Evolutionary conservation across 92 coral and sea anemone genomes (phyloP).

Genomic region (Phymanthus crucifer): DNA sequence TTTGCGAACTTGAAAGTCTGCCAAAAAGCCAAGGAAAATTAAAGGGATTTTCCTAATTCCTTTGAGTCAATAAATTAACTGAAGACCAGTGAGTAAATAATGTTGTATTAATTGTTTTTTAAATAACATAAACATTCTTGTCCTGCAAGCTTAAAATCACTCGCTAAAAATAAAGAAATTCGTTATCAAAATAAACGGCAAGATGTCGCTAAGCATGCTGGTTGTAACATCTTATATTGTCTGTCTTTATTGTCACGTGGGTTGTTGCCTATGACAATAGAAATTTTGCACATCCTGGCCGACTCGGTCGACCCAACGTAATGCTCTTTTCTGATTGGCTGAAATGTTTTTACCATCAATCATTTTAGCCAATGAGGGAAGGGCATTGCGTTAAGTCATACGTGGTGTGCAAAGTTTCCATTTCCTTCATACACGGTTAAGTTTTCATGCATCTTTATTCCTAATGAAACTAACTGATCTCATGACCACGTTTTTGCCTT

Average conservation of each 20-base stretch:
- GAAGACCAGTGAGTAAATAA: background rate
- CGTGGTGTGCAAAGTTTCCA: too few relatives aligned
- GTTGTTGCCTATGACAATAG: background rate
- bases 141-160: constrained; percentile 2
- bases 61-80: background rate
- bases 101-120: background rate
- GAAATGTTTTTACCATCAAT: too few relatives aligned
- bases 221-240: background rate
- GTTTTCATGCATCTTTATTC: background rate
- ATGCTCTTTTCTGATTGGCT: too few relatives aligned
- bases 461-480: background rate
- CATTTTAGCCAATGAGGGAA: too few relatives aligned
- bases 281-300: too few relatives aligned
- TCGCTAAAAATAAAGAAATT: background rate
- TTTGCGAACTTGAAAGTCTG: background rate
- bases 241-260: background rate
- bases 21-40: background rate
- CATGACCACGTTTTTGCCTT: background rate
- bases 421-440: too few relatives aligned
- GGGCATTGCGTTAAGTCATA: too few relatives aligned
- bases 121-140: constrained; percentile 6
- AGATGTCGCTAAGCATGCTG: background rate
- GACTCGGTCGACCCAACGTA: too few relatives aligned
- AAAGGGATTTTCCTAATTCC: background rate
- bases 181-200: background rate